Base-by-base conservation (phyloP, 2,888 invertebrate species). In the Pyrrhia umbra region DNA sequence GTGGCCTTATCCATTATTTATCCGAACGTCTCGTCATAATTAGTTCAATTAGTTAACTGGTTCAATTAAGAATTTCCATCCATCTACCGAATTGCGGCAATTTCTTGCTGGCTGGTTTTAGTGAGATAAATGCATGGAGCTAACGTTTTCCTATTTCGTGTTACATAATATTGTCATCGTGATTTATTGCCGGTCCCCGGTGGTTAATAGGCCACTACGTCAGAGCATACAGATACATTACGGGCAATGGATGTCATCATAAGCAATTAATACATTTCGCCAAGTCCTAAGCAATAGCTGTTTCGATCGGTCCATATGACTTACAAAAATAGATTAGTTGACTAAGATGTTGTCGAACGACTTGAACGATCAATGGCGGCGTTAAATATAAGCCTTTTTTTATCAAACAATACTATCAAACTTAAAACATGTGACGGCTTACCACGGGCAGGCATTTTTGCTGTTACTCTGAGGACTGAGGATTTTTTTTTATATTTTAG, bases 41-140 rank as follows among this genome's bases (percentile, higher is more conserved):
- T 83, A 79, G 74, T 70, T 60, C 81, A 83, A 83, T 83, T 83
- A 84, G 77, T 83, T 81, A 78, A 75, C 81, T 77, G 77, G 72
- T 77, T 70, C 81, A 84, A 83, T 84, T 82, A 82, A 77, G 81
- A 77, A 75, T 76, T 78, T 70, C 77, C 69, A 80, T 80, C 69
- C 68, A 68, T 79, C 74, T 74, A 68, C 47, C 15, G 58, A 77
- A 74, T 77, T 66, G 75, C 55, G 61, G 72, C 67, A 75, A 77
- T 80, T 75, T 69, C 75, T 79, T 63, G 68, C 58, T 66, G 50
- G 75, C 72, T 66, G 69, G 57, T 59, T 79, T 79, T 72, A 79
- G 74, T 66, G 63, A 73, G 79, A 74, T 65, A 68, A 76, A 77
- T 73, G 64, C 69, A 64, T 63, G 40, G 51, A 60, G 40, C 63